Evolutionary conservation across 1,140 invertebrate genomes (phyloP), one percentile per base, ranked within the genome.

Genomic region (Maniola jurtina): DNA sequence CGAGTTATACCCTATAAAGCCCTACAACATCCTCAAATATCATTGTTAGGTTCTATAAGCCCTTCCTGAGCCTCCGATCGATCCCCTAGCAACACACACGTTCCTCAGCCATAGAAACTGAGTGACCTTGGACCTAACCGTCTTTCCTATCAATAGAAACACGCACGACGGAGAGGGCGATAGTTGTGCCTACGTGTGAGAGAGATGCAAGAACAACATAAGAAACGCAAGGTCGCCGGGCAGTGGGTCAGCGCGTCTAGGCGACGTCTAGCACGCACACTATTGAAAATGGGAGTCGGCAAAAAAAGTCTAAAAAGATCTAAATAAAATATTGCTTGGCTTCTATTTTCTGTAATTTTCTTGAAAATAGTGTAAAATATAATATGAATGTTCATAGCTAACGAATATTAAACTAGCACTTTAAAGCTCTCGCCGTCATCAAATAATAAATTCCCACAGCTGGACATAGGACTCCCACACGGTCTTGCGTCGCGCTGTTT

Each of bases 241-340:
- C 84, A 87, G 77, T 88, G 80, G 85, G 85, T 88, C 85, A 89
- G 66, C 66, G 54, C 72, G 87, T 89, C 87, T 89, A 89, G 87
- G 76, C 83, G 73, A 59, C 77, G 87, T 89, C 87, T 89, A 88
- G 81, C 64, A 82, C 81, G 61, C 86, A 88, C 87, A 89, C 87
- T 76, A 74, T 55, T 66, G 64, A 61, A 68, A 25, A 42, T 73
- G 82, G 86, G 38, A 35, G 83, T 62, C 67, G 63, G 79, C 75
- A 81, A 47, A 72, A 69, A 73, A 76, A 54, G 52, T 40, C n/a
- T 48, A 1, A 6, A 38, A 3, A 36, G 5, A 36, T 36, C 5
- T 36, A 36, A 36, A 36, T 6, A 36, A 7, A 38, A 11, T 38
- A 11, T 38, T 38, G 7, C 6, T 38, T 38, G 7, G 38, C 10